A percentile compares a stretch with the other conserved stretches of the same genome.
Evolutionary conservation across 2,888 invertebrate species (phyloP).

Genomic region (Criorhina ranunculi): DNA sequence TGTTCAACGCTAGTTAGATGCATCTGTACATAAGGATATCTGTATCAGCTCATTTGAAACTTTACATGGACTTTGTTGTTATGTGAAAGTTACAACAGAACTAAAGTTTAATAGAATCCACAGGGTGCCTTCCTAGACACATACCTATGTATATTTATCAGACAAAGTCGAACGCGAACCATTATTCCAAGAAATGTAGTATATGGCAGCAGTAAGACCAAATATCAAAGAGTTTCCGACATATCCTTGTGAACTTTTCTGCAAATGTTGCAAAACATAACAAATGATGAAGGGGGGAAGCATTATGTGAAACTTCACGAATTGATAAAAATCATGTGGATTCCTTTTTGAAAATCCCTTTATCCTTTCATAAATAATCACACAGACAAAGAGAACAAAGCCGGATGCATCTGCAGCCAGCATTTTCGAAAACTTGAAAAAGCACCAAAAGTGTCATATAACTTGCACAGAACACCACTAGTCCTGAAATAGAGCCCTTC

Average conservation of each 20-base stretch:
- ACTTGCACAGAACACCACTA: slow-evolving; percentile 26
- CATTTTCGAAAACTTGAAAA: slow-evolving; percentile 31
- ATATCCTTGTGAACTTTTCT: slow-evolving; percentile 40
- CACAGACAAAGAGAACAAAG: background rate
- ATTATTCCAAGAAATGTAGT: too few relatives aligned
- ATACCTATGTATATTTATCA: too few relatives aligned
- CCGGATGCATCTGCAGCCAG: slow-evolving; percentile 48
- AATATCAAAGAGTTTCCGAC: too few relatives aligned
- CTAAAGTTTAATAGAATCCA: too few relatives aligned
- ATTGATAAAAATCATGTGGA: slow-evolving; percentile 56
- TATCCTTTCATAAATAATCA: slow-evolving; percentile 23
- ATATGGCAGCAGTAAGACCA: too few relatives aligned
- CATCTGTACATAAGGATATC: too few relatives aligned
- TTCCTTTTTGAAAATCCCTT: background rate
- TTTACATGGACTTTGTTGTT: too few relatives aligned
- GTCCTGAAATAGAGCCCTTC: slow-evolving; percentile 29
- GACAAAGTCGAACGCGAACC: too few relatives aligned
- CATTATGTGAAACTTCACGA: slow-evolving; percentile 39
- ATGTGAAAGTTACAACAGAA: too few relatives aligned
- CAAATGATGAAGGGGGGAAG: slow-evolving; percentile 44
- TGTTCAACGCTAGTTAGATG: too few relatives aligned
- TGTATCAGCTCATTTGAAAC: too few relatives aligned
- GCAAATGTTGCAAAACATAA: slow-evolving; percentile 56
- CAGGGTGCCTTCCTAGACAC: too few relatives aligned
- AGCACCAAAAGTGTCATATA: slow-evolving; percentile 54